phyloP scores from a whole-genome alignment of 2,113 vertebrate genomes.

The Setophaga petechia region DNA sequence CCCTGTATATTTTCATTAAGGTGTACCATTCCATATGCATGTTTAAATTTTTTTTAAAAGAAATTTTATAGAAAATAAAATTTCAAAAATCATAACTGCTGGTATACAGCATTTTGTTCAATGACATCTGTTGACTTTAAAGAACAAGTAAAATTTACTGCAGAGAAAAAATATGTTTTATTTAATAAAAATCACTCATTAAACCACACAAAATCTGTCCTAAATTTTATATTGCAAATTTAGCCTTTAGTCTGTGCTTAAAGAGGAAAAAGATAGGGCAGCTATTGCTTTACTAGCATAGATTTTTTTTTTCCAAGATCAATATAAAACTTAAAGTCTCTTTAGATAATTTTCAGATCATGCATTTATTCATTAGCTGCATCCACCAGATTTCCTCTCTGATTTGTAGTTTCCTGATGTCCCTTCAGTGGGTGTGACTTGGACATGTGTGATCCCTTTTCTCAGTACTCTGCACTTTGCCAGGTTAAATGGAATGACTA shows the following conservation, averaged over 20 bases:
- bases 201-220: background rate
- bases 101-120: background rate
- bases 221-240: background rate
- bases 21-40: background rate
- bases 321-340: background rate
- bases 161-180: background rate
- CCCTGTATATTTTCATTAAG: background rate
- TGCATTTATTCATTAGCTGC: background rate
- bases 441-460: background rate
- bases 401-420: background rate
- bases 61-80: background rate
- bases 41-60: background rate
- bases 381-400: background rate
- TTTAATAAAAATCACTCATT: background rate
- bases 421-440: background rate
- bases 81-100: background rate
- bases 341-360: background rate
- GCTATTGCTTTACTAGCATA: background rate
- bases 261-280: background rate
- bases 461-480: background rate
- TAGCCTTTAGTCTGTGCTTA: background rate
- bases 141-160: background rate
- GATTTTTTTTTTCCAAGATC: accelerated
- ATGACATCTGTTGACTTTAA: background rate
- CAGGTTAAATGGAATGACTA: background rate